A percentile compares a stretch with the other conserved stretches of the same genome.
Conservation (phyloP, 2,888 invertebrate species). For the Mycalesis mineus region DNA sequence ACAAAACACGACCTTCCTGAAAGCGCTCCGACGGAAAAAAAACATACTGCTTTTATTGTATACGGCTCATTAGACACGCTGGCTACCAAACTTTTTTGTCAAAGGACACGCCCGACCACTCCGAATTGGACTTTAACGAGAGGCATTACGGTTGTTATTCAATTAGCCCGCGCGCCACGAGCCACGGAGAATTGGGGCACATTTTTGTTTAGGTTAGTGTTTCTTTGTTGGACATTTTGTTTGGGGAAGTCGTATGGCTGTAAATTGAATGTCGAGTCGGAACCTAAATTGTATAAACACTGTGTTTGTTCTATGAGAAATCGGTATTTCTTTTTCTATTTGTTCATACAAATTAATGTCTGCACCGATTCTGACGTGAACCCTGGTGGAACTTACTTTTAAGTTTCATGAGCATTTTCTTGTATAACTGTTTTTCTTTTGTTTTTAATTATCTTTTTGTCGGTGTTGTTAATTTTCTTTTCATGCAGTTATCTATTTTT, state of each 20-base stretch:
- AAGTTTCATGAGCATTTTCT: not conserved
- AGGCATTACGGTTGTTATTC: conserved; percentile 28
- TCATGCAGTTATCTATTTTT: too few relatives aligned
- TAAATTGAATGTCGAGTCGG: conserved; percentile 37
- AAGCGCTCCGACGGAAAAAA: conserved; percentile 33
- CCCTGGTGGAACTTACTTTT: not conserved
- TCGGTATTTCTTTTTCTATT: conserved; percentile 1
- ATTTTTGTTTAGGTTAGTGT: conserved; percentile 47
- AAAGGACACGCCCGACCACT: conserved; percentile 37
- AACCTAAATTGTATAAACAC: conserved; percentile 26
- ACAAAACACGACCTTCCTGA: conserved; percentile 34
- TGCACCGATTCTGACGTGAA: not conserved
- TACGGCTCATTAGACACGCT: conserved; percentile 53
- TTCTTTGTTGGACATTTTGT: conserved; percentile 43
- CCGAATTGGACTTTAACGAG: conserved; percentile 30
- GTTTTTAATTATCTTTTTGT: not conserved
- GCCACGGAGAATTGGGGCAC: conserved; percentile 44
- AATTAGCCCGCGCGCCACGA: conserved; percentile 14
- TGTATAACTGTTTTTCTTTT: not conserved
- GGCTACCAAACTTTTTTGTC: conserved; percentile 45
- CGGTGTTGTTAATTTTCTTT: too few relatives aligned
- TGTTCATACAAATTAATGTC: conserved; percentile 7
- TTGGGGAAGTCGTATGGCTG: conserved; percentile 38
- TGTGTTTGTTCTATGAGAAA: conserved; percentile 13
- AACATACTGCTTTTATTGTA: conserved; percentile 48